Evolutionary conservation across 1,140 invertebrate genomes (phyloP), one percentile per base, ranked within the genome.

Genomic region (Euschistus heros): DNA sequence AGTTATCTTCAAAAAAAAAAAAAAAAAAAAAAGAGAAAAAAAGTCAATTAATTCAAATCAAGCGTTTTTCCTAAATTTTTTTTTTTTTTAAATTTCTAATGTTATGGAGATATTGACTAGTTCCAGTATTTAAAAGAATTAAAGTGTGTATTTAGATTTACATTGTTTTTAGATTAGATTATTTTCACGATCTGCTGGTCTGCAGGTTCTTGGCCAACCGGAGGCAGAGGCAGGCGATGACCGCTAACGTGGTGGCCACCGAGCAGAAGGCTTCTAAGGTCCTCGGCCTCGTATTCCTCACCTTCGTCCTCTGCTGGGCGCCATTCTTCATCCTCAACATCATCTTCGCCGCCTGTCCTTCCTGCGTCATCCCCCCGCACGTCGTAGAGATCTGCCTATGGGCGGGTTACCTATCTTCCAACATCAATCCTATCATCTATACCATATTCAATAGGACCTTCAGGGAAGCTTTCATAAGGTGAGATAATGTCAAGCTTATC

Each of bases 281-380:
- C 75, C 78, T 94, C 1, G 91, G 91, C 0, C 76, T 94, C 2
- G 90, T 94, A 0, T 94, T 94, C 76, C 89, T 91, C 75, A 90
- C 88, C 0, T 94, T 94, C 74, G 91, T 94, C 15, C 76, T 92
- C 5, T 92, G 91, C 72, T 94, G 92, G 92, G 82, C 88, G 2
- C 91, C 92, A 0, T 94, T 94, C 75, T 94, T 94, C 75, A 78
- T 90, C 26, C 77, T 91, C 47, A 94, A 94, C 76, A 87, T 92
- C 17, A 74, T 91, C 13, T 88, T 89, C 68, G 88, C 87, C 7
- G 80, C 85, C 1, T 90, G 87, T 72, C 74, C 74, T 20, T 68
- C 72, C 15, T 87, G 86, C 72, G 74, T 81, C 57, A 86, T 89
- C 18, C 84, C 86, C 30, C 81, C 80, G 17, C 82, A 84, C 70